Base-by-base conservation (phyloP, 1,140 invertebrate species). In the Drosophila azteca region DNA sequence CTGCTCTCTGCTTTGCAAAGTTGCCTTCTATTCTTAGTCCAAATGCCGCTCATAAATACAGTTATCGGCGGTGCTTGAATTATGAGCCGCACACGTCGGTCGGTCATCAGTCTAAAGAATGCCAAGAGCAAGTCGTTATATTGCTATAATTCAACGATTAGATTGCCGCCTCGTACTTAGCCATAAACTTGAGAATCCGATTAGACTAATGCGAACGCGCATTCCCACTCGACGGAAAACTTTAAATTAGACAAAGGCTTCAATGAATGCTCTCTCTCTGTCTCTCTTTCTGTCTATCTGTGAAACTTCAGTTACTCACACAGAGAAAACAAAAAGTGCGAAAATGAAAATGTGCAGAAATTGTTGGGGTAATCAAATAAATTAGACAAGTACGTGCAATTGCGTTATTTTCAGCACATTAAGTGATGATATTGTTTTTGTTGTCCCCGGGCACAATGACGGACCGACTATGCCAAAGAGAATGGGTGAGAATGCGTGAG, bases 331-430 rank as follows among this genome's bases (percentile, higher is more conserved):
- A 20, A 20, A 11, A 49, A 63, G 35, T 13, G 11, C 9, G n/a
- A 41, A 15, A 24, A 31, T 6, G 11, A 20, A 44, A 60, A 48
- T 58, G 35, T 54, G 54, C 52, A 22, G 63, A 73, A 81, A 81
- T 85, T 85, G 82, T 71, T 59, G 68, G 64, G 58, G 75, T 67
- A 88, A 88, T 87, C 76, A 87, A 82, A 79, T 88, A 82, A 87
- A 87, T 87, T 87, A 88, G 83, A 69, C 54, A 65, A 87, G 78
- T 77, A 87, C 83, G 83, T 88, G 83, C 78, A 82, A 87, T 77
- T 78, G 82, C 73, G 82, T 87, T 87, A 87, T 78, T 81, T 82
- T 87, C 68, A 87, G 70, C 78, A 75, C 78, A 78, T 87, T 87
- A 75, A 81, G 75, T 78, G 78, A 62, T 68, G 74, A 71, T 67